phyloP scores from a whole-genome alignment of 35 echinoderm and acorn worm genomes.

The Lytechinus variegatus region DNA sequence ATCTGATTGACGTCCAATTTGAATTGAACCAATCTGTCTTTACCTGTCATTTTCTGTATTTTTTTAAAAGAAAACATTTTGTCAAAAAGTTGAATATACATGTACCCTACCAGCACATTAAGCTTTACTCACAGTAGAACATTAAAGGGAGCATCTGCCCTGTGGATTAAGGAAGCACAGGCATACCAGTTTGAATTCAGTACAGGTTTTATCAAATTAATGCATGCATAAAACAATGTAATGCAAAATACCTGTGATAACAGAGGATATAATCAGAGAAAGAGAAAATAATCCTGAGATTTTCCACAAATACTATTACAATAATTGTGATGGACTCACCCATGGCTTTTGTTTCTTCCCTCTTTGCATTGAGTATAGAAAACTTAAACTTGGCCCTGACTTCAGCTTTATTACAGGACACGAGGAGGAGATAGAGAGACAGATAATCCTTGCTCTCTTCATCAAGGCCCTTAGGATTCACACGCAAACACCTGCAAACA shows the following conservation, averaged over 20 bases:
- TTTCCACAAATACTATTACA: not conserved
- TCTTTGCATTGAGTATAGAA: constrained; percentile 94
- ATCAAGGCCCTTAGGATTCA: constrained; percentile 96
- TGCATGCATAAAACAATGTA: no score
- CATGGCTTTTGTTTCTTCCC: constrained; percentile 99
- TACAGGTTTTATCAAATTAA: no score
- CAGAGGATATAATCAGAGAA: no score
- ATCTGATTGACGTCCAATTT: not conserved
- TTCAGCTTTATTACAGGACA: constrained; percentile 93
- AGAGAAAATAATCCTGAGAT: no score
- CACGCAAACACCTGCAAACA: constrained; percentile 85
- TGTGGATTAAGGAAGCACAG: no score
- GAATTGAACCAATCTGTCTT: not conserved
- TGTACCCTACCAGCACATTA: not conserved
- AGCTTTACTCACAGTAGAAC: not conserved
- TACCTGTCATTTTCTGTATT: not conserved
- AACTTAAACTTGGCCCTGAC: constrained; percentile 98
- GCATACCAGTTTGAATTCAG: no score
- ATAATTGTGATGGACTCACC: constrained; percentile 55
- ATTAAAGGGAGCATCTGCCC: no score
- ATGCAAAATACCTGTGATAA: no score
- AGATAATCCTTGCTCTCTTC: constrained; percentile 99
- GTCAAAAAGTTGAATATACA: not conserved
- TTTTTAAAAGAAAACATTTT: not conserved
- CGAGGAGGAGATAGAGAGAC: constrained; percentile 88